Conservation (phyloP, 2,113 vertebrate species). For the Sphyrna mokarran region DNA sequence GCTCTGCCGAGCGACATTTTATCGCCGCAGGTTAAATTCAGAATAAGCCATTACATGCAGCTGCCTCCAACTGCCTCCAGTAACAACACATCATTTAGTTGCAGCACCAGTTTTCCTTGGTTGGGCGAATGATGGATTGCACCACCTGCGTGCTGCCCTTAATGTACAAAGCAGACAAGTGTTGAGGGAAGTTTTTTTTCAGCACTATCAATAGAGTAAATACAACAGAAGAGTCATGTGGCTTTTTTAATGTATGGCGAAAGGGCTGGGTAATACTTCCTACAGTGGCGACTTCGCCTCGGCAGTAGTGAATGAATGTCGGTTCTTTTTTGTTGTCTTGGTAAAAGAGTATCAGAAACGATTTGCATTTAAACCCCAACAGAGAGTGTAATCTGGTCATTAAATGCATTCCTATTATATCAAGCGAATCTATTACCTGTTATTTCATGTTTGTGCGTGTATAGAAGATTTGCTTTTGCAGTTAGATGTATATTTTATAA, state of each 20-base stretch:
- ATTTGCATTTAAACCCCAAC: not conserved
- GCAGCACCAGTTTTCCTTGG: not conserved
- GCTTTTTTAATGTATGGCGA: not conserved
- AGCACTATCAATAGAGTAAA: not conserved
- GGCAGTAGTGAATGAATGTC: not conserved
- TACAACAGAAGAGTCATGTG: not conserved
- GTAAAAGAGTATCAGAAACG: not conserved
- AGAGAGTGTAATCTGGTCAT: not conserved
- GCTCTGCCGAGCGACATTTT: too few relatives aligned
- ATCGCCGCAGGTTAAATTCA: not conserved
- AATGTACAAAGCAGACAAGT: not conserved
- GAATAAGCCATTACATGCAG: not conserved
- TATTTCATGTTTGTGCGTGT: not conserved
- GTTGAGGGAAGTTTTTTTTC: not conserved
- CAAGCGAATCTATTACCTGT: not conserved
- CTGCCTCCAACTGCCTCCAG: not conserved
- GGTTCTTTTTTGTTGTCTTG: not conserved
- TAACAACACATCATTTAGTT: not conserved
- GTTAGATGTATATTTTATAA: not conserved
- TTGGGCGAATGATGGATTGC: not conserved
- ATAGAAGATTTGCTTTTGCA: not conserved
- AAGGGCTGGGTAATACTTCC: not conserved
- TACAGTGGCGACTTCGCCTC: not conserved
- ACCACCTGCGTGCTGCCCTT: not conserved
- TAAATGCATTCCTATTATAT: not conserved